A percentile compares a stretch with the other conserved stretches of the same genome.
These are phyloP conservation scores for Xiphydria camelus DNA, from an alignment of 2,888 invertebrate genomes.

Conservation along the genomic window DNA sequence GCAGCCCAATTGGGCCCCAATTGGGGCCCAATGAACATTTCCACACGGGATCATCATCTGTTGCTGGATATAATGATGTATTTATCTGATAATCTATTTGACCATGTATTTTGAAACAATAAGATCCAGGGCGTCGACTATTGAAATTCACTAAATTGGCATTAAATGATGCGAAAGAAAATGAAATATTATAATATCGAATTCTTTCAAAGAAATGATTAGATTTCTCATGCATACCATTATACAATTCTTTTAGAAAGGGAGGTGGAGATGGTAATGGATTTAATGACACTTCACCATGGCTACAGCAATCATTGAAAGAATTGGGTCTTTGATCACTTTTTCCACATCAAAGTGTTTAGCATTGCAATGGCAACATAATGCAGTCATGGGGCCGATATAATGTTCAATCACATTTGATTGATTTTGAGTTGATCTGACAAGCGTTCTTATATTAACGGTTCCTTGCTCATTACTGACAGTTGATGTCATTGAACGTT, in stretches of 20 bases:
- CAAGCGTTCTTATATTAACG: too few species aligned
- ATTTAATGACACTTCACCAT: conserved; percentile 11
- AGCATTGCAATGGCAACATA: not conserved
- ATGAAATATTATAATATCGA: conserved; percentile 16
- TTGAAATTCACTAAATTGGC: conserved; percentile 19
- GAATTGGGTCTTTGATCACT: conserved; percentile 17
- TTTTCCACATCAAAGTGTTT: conserved; percentile 2
- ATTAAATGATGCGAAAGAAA: conserved; percentile 22
- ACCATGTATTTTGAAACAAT: conserved; percentile 15
- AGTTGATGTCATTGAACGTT: too few species aligned
- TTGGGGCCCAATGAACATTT: too few species aligned
- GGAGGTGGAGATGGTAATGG: conserved; percentile 12
- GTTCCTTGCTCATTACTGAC: too few species aligned
- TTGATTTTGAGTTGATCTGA: too few species aligned
- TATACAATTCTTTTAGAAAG: conserved; percentile 15
- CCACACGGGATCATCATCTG: too few species aligned
- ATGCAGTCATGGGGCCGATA: too few species aligned
- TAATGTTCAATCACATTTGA: too few species aligned
- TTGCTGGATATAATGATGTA: conserved; percentile 12
- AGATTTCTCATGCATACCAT: conserved; percentile 15
- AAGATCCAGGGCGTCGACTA: not conserved
- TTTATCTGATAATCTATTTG: conserved; percentile 19
- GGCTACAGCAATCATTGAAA: conserved; percentile 22
- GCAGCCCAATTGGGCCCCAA: too few species aligned
- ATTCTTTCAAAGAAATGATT: conserved; percentile 13